phyloP scores from a whole-genome alignment of 2,888 invertebrate species.

The Cheilosia vulpina region DNA sequence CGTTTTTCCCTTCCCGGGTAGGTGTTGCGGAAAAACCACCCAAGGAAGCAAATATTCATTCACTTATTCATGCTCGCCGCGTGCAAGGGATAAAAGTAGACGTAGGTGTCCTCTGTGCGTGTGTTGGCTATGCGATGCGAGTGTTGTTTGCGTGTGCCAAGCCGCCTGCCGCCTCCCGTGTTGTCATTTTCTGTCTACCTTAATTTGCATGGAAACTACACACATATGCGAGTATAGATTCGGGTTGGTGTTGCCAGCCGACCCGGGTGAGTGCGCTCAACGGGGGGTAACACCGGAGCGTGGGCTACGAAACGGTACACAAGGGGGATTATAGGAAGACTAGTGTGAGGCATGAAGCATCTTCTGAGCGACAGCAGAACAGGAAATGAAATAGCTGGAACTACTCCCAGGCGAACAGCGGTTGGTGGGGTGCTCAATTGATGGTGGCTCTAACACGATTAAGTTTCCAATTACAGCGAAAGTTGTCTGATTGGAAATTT shows the following conservation, averaged over 20 bases:
- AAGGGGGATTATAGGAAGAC: not conserved
- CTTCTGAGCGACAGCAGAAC: not conserved
- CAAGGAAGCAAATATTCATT: slow-evolving; percentile 54
- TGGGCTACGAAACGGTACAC: slow-evolving; percentile 5
- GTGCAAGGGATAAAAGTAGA: slow-evolving; percentile 46
- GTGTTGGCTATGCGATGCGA: slow-evolving; percentile 8
- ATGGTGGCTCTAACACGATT: too few relatives aligned
- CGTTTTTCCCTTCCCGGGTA: not conserved
- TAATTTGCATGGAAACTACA: slow-evolving; percentile 59
- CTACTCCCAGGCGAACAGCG: not conserved
- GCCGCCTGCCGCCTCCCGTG: slow-evolving; percentile 10
- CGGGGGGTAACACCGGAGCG: not conserved
- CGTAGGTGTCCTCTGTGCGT: slow-evolving; percentile 55
- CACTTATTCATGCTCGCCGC: slow-evolving; percentile 69
- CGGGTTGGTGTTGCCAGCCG: slow-evolving; percentile 28
- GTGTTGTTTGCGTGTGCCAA: slow-evolving; percentile 38
- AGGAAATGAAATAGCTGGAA: slow-evolving; percentile 4
- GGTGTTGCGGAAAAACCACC: slow-evolving; percentile 14
- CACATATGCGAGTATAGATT: not conserved
- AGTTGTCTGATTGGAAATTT: too few relatives aligned
- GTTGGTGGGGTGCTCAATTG: not conserved
- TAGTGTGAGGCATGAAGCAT: not conserved
- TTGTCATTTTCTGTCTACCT: slow-evolving; percentile 24
- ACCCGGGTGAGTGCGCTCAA: slow-evolving; percentile 10
- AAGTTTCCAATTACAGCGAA: too few relatives aligned